Evolutionary conservation across 2,797 vertebrate genomes (phyloP), one percentile per base, ranked within the genome.

Genomic region (Manis pentadactyla): DNA sequence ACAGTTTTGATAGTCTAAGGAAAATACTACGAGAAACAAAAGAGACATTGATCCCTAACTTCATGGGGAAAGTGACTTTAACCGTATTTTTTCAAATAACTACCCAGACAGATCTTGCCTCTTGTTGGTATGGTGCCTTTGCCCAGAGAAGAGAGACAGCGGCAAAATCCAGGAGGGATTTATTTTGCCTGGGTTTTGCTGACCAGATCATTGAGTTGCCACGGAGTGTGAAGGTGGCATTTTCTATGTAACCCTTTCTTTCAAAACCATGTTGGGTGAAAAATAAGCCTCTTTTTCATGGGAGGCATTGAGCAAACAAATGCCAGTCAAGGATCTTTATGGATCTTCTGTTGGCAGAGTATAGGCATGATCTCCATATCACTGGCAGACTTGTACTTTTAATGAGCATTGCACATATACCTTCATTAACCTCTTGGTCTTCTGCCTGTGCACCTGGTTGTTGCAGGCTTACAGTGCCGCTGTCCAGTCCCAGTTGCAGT

Each of bases 381-480:
- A 29, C 53, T 82, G 59, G 82, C 39, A 59, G 85, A 77, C 31
- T 79, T 84, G 59, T 73, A 23, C 37, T 49, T 93, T 27, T 53
- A 87, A 31, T 29, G 29, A 75, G 7, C 49, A 6, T 57, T 0
- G 13, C 59, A 39, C 6, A 1, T 23, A 3, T 1, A 19, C 12
- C 5, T 73, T 57, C 31, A 2, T 73, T 87, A 37, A 87, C 11
- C 53, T 63, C 21, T 10, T 68, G 27, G 18, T 31, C 23, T 87
- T 73, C 18, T 83, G 17, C 51, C 19, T 7, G 1, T 94, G 82
- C 69, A n/a, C 0, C 0, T 79, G 91, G 8, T 84, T 87, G 5
- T 34, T 55, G 1, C 98, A 99, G 99, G 99, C 99, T 10, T 99
- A 99, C 98, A 99, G 99, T 1, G 99, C 99, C 6, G 99, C 99